phyloP scores from a whole-genome alignment of 2,797 vertebrate species.

The Sebastes minor region DNA sequence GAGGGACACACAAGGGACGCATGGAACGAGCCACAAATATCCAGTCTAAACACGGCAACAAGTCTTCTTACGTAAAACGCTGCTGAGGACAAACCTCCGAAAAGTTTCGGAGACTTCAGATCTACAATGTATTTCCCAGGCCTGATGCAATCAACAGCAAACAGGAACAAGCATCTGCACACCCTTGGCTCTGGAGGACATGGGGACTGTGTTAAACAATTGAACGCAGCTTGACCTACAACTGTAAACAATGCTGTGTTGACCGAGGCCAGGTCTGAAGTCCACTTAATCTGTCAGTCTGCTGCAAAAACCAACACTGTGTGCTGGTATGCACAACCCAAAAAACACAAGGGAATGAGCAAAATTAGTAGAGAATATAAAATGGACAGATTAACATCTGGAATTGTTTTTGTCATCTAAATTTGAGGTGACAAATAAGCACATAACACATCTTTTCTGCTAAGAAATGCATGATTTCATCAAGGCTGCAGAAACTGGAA shows the following conservation, averaged over 20 bases:
- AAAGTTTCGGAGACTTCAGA: background rate
- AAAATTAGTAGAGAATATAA: background rate
- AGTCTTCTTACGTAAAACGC: background rate
- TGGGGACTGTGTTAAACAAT: constrained; percentile 44
- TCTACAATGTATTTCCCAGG: background rate
- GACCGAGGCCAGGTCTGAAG: constrained; percentile 68
- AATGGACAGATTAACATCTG: background rate
- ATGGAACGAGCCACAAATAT: constrained; percentile 49
- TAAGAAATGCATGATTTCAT: constrained; percentile 13
- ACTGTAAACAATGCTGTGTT: constrained; percentile 70
- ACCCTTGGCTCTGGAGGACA: constrained; percentile 48
- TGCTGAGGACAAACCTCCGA: background rate
- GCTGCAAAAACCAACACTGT: background rate
- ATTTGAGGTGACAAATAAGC: background rate
- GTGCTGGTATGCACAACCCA: background rate
- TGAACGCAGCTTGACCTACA: constrained; percentile 60
- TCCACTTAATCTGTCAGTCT: constrained; percentile 45
- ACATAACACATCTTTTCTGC: background rate
- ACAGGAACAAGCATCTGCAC: constrained; percentile 50
- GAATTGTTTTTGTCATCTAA: background rate
- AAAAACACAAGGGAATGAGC: background rate
- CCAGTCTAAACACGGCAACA: constrained; percentile 41
- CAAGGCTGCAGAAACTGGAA: constrained; percentile 5
- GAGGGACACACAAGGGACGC: constrained; percentile 1
- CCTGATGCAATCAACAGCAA: constrained; percentile 43